phyloP scores from a whole-genome alignment of 2,888 invertebrate species.

The Habrosyne pyritoides region DNA sequence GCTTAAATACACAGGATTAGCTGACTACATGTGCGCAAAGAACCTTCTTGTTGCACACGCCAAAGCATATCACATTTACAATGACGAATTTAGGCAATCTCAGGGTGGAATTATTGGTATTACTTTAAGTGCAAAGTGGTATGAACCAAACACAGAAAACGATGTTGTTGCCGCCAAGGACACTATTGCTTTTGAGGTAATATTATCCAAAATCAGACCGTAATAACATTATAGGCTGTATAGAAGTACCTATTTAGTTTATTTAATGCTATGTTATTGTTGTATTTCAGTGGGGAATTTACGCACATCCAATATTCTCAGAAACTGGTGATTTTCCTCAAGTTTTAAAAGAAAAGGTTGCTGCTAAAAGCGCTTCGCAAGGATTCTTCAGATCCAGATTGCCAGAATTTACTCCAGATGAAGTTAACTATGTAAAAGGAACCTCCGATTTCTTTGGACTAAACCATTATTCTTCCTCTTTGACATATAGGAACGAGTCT shows the following conservation, averaged over 20 bases:
- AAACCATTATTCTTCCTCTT: slow-evolving; percentile 85
- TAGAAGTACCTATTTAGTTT: background rate
- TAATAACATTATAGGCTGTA: background rate
- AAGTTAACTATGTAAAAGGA: slow-evolving; percentile 83
- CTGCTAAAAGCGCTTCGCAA: slow-evolving; percentile 80
- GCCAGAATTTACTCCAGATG: slow-evolving; percentile 82
- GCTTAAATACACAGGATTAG: slow-evolving; percentile 57
- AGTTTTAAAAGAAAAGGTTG: slow-evolving; percentile 81
- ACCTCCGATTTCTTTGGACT: slow-evolving; percentile 87
- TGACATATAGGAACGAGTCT: slow-evolving; percentile 60
- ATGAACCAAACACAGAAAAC: slow-evolving; percentile 65
- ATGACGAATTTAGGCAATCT: slow-evolving; percentile 60
- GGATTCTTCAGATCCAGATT: slow-evolving; percentile 82
- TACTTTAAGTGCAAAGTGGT: slow-evolving; percentile 46
- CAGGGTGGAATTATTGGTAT: slow-evolving; percentile 47
- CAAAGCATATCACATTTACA: slow-evolving; percentile 73
- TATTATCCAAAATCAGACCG: slow-evolving; percentile 12
- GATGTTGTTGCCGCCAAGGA: slow-evolving; percentile 73
- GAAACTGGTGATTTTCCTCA: slow-evolving; percentile 85
- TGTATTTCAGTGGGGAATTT: slow-evolving; percentile 77
- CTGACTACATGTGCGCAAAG: slow-evolving; percentile 73
- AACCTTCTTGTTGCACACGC: slow-evolving; percentile 81
- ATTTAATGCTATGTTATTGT: slow-evolving; percentile 10
- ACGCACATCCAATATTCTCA: slow-evolving; percentile 84
- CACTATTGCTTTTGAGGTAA: slow-evolving; percentile 73